phyloP scores from a whole-genome alignment of 2,888 invertebrate species.

The Julus scanicus region DNA sequence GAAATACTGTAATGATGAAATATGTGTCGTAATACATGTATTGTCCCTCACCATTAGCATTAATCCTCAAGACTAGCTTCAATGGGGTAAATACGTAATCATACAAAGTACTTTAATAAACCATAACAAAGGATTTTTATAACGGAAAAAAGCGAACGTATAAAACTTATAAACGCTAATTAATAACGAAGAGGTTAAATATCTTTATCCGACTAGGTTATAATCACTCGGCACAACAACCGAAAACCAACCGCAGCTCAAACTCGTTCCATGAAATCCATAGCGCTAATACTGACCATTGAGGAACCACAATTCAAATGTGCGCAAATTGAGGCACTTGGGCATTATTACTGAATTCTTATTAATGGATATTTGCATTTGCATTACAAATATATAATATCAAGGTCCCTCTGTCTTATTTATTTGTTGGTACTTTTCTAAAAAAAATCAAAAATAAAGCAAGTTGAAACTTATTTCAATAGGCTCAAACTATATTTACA shows the following conservation, averaged over 20 bases:
- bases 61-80: neutral
- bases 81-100: neutral
- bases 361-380: conserved; percentile 28
- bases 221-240: neutral
- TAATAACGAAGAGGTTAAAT: neutral
- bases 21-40: neutral
- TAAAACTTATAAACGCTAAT: neutral
- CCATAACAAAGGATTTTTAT: neutral
- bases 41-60: neutral
- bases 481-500: neutral
- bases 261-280: neutral
- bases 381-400: conserved; percentile 39
- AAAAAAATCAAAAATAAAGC: neutral
- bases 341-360: conserved; percentile 51
- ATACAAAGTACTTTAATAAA: neutral
- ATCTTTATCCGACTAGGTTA: neutral
- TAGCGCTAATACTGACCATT: conserved; percentile 16
- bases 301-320: conserved; percentile 29
- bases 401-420: neutral
- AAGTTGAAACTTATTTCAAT: neutral
- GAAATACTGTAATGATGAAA: too few species aligned
- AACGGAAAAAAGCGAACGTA: neutral
- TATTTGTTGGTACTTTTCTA: neutral
- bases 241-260: neutral
- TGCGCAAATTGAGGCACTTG: conserved; percentile 53